Percentiles rank a stretch among this genome's conserved stretches.
Conservation (phyloP, 1,140 invertebrate species). For the Macrosteles quadrilineatus region DNA sequence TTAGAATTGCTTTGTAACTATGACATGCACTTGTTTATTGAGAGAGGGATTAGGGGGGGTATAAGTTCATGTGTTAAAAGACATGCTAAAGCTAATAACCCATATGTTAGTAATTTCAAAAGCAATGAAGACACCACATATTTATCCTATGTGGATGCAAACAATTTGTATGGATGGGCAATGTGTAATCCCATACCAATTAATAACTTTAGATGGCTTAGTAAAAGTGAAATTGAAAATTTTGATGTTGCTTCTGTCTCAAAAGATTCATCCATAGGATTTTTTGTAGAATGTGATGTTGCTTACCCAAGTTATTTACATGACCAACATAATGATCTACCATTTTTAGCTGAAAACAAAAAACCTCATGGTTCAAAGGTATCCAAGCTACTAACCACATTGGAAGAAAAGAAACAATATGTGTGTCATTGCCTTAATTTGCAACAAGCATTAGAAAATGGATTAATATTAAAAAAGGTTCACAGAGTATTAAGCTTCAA, state of each 20-base stretch:
- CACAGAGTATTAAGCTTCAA: slow-evolving; percentile 47
- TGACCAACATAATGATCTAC: slow-evolving; percentile 55
- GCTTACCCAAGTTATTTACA: slow-evolving; percentile 51
- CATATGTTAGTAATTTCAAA: slow-evolving; percentile 52
- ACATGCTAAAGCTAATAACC: slow-evolving; percentile 53
- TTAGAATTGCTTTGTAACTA: slow-evolving; percentile 54
- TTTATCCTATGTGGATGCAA: slow-evolving; percentile 55
- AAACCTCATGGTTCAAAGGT: slow-evolving; percentile 25
- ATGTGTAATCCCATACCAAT: slow-evolving; percentile 53
- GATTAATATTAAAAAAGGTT: slow-evolving; percentile 47
- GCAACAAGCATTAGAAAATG: slow-evolving; percentile 38
- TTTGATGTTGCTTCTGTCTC: slow-evolving; percentile 47
- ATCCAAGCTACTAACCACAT: slow-evolving; percentile 33
- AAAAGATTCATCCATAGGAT: slow-evolving; percentile 51
- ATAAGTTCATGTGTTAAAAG: slow-evolving; percentile 46
- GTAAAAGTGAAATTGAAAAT: slow-evolving; percentile 40
- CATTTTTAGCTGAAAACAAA: slow-evolving; percentile 50
- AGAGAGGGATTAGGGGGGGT: slow-evolving; percentile 44
- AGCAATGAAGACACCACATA: slow-evolving; percentile 43
- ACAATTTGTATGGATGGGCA: slow-evolving; percentile 58
- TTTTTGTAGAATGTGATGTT: slow-evolving; percentile 54
- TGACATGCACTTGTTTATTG: slow-evolving; percentile 51
- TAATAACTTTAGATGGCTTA: slow-evolving; percentile 52
- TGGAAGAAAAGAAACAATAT: slow-evolving; percentile 41
- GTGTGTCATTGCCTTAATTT: slow-evolving; percentile 46